Evolutionary conservation across 2,113 vertebrate species (phyloP), one percentile per base, ranked within the genome.

Genomic region (Cyanoderma ruficeps): DNA sequence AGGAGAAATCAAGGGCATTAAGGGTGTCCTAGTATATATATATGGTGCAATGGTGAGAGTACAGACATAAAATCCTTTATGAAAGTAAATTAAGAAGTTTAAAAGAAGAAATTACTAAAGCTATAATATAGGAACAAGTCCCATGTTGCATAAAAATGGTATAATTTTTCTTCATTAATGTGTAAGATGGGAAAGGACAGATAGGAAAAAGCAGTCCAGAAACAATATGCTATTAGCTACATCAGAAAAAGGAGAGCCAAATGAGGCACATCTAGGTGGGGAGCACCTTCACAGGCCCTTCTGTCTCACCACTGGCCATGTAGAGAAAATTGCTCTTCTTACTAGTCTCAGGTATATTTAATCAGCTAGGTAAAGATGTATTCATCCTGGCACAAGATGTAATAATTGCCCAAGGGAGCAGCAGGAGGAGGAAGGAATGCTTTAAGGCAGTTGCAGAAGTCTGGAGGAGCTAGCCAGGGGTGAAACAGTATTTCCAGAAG

Each of bases 1-100:
- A 89, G 68, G 76, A 96, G 64, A 92, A 93, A 83, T 90, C 68
- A 96, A 97, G 93, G 95, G 27, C 91, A 67, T 87, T 86, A 42
- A 31, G 64, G 42, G 17, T 78, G 80, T 90, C 76, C 82, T 96
- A 28, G 37, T 78, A 70, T 57, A 61, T 52, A 60, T 82, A 60
- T 82, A 25, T 67, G 59, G 71, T 90, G n/a, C 55, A 83, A 19
- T 2, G 0, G 30, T 55, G 68, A 87, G 71, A 80, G 55, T 47
- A 70, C 4, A 2, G 76, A 60, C 4, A 27, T 85, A 83, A 91
- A 31, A 14, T 63, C 68, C 65, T 61, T 85, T 93, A 93, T 90
- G 80, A 71, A 91, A 94, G 71, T 93, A 95, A 80, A 96, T 86
- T 83, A 91, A 46, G 44, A 87, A 83, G 47, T 90, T 94, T 91